Base-by-base conservation (phyloP, 2,113 vertebrate species). In the Agelaius phoeniceus region DNA sequence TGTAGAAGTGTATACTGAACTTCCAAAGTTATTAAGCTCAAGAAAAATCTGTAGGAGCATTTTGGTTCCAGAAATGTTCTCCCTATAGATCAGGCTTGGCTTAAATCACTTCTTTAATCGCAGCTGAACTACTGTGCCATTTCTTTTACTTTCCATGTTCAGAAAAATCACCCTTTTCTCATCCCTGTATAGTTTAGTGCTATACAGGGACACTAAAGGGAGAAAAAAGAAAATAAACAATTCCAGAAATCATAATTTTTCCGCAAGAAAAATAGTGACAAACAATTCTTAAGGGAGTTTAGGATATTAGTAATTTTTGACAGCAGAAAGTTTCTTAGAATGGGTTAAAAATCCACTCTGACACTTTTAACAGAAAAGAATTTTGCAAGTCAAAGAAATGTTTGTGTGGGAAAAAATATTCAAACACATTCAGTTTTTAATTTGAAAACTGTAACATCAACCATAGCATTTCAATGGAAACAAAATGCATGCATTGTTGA, bases 321-420 rank as follows among this genome's bases (percentile, higher is more conserved):
- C 52, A 90, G 33, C 43, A 93, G 21, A 57, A 86, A 68, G 26
- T 62, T 86, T 65, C 83, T 89, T 61, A 61, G 83, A 89, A 88
- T 0, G 79, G 82, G 94, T 96, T 97, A 96, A 96, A 96, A 96
- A 90, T 78, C 84, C 63, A 49, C 44, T 71, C 39, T 71, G 73
- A 71, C 33, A 84, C 26, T 90, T 89, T 13, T 37, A 83, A 90
- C 65, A 91, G 81, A 88, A 78, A 80, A 92, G 14, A 75, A 93
- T 78, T 94, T 96, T 95, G 76, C 73, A 95, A 94, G 92, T 94
- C 86, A 92, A 90, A 94, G 66, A 93, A 96, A 90, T 33, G 59
- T 65, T 79, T 7, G 5, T 81, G 92, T 77, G 89, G 86, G 75
- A 49, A 43, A 61, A 78, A 79, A 74, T n/a, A 46, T 90, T 84